Evolutionary conservation across 2,113 vertebrate genomes (phyloP), one percentile per base, ranked within the genome.

Genomic region (Platycercus adscitus): DNA sequence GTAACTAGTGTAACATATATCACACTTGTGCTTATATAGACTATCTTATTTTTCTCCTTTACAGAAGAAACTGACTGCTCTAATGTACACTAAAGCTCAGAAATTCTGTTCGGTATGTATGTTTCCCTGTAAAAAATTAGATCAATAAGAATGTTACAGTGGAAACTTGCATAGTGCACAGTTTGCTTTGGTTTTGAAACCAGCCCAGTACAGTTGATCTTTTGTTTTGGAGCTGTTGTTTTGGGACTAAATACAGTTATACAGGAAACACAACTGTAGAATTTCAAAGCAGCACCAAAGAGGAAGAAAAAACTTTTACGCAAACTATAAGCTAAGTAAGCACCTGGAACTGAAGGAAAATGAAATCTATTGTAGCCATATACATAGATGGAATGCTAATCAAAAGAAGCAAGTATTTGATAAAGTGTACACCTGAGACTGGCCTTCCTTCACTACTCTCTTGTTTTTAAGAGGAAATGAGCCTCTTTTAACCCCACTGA

Each of bases 311-410:
- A 49, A 35, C 9, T 68, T 89, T n/a, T 78, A 8, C 8, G 9
- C 55, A 9, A 82, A 79, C 20, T 5, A 33, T 0, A 71, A 23
- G 11, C 39, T 80, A 76, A 90, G 11, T 9, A 75, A 93, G 46
- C 3, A 76, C 55, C 6, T 37, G 16, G 19, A 80, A 81, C 26
- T 17, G 77, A 69, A 75, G 13, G 31, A 66, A 87, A 91, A 71
- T 17, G 0, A 39, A 70, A 66, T 63, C 63, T 84, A 3, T 37
- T 70, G 50, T 50, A 81, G 31, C 8, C 10, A 16, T 0, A 0
- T 11, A 65, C 14, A 66, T 0, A 1, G 17, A 52, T 7, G 41
- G 2, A 63, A 4, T 17, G 28, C 10, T 61, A 65, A 29, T 56
- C 8, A 46, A 72, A 73, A 75, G 11, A 1, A 35, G 10, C 9